A percentile compares a stretch with the other conserved stretches of the same genome.
Conservation (phyloP, 2,113 vertebrate species). For the Cacatua alba region DNA sequence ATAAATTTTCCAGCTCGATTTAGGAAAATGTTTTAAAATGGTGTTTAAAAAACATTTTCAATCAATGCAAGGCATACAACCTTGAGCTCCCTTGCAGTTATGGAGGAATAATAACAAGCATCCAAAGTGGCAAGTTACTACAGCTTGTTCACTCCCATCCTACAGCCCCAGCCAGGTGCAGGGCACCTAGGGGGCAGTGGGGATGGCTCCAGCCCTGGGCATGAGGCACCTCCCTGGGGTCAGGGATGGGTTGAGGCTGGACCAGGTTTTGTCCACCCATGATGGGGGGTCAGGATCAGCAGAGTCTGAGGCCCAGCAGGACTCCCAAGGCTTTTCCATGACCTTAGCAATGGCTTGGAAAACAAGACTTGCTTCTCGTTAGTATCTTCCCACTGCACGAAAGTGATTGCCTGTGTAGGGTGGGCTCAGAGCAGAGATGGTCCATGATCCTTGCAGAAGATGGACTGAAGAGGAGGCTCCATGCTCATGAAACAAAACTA, state of each 20-base stretch:
- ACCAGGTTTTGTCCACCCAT: neutral
- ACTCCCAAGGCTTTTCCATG: neutral
- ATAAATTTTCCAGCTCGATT: neutral
- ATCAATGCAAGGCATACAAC: neutral
- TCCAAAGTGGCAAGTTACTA: fast-evolving
- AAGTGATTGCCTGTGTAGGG: neutral
- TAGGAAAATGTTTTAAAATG: neutral
- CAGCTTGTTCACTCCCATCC: neutral
- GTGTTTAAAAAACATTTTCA: neutral
- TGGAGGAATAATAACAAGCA: neutral
- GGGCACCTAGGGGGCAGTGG: neutral
- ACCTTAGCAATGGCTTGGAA: neutral
- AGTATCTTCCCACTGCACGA: neutral
- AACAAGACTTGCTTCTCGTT: neutral
- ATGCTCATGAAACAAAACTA: neutral
- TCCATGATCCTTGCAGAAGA: neutral
- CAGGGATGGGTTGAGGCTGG: neutral
- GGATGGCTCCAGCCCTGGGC: neutral
- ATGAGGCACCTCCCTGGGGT: neutral
- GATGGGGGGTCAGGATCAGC: neutral
- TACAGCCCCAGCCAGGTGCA: neutral
- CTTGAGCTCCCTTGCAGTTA: neutral
- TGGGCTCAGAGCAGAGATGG: neutral
- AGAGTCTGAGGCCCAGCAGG: neutral
- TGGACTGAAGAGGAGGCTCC: neutral